Percentiles rank a stretch among this genome's conserved stretches.
phyloP scores from a whole-genome alignment of 2,113 vertebrate genomes.

The Semnopithecus entellus region DNA sequence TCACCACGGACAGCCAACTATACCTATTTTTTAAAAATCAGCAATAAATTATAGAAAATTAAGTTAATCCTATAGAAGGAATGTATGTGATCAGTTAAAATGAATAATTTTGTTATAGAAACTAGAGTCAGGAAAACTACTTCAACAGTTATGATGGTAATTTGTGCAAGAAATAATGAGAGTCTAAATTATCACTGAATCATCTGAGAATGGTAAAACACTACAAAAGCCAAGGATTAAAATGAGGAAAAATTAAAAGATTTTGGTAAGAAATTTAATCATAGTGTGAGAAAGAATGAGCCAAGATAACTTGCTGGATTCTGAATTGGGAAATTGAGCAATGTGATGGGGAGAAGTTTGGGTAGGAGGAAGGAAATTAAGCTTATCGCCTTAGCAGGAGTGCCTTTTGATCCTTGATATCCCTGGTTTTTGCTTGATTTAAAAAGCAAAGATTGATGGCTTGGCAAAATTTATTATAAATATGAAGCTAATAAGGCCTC shows the following conservation, averaged over 20 bases:
- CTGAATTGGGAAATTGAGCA: neutral
- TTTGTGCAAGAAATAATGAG: neutral
- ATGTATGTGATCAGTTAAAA: neutral
- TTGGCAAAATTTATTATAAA: neutral
- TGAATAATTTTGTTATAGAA: neutral
- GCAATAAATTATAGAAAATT: neutral
- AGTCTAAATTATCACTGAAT: neutral
- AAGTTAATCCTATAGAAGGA: neutral
- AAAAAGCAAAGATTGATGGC: neutral
- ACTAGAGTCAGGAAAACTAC: neutral
- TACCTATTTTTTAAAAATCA: neutral
- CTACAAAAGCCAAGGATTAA: neutral
- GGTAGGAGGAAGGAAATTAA: neutral
- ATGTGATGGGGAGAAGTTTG: neutral
- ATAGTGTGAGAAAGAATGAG: neutral
- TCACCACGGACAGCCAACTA: neutral
- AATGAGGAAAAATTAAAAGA: neutral
- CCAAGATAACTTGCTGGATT: neutral
- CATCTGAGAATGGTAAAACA: neutral
- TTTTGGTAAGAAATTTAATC: neutral
- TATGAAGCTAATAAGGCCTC: neutral
- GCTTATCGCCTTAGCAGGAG: neutral
- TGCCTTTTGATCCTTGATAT: neutral
- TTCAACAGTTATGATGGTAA: neutral
- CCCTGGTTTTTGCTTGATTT: neutral